Evolutionary conservation across 2,113 vertebrate species (phyloP), one percentile per base, ranked within the genome.

Genomic region (Thamnaconus septentrionalis): DNA sequence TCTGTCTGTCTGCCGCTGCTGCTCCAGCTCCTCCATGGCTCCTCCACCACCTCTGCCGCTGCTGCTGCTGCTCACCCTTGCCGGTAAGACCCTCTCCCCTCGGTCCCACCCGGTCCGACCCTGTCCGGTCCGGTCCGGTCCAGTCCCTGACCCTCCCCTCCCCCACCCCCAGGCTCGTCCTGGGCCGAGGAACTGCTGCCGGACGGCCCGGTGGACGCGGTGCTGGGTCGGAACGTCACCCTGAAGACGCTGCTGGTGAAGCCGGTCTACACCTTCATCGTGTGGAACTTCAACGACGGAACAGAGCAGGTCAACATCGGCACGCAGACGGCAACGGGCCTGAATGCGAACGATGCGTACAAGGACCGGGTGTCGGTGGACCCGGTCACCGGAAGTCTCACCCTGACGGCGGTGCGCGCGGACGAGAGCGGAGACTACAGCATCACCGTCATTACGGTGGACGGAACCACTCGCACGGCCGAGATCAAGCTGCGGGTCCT

Each of bases 371-470:
- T 0, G 5, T 7, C 2, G 0, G 0, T 85, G 0, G 59, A 85
- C 65, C 0, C 0, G 0, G 45, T 10, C 51, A 73, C 18, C 44
- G 87, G 82, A 0, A 6, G 1, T 54, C 41, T 88, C 64, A 70
- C 5, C 3, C 49, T 88, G 1, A 6, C 0, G 0, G 0, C 18
- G 1, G n/a, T 84, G 11, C 61, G 0, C 6, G 0, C 1, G 0
- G 4, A 0, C 3, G 87, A 88, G 61, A 81, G 42, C 4, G 87
- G 87, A 0, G 54, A 75, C 0, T 87, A 79, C 6, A 45, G 0
- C 45, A 0, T 87, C 58, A 7, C 0, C 5, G 0, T 73, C 0
- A 0, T 84, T 0, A 0, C 0, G 0, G 0, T 0, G 0, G 4
- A 7, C 0, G 8, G 5, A 0, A 0, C 0, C 0, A 43, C 40